Base-by-base conservation (phyloP, 2,797 vertebrate genomes). In the Hoplostethus mediterraneus region DNA sequence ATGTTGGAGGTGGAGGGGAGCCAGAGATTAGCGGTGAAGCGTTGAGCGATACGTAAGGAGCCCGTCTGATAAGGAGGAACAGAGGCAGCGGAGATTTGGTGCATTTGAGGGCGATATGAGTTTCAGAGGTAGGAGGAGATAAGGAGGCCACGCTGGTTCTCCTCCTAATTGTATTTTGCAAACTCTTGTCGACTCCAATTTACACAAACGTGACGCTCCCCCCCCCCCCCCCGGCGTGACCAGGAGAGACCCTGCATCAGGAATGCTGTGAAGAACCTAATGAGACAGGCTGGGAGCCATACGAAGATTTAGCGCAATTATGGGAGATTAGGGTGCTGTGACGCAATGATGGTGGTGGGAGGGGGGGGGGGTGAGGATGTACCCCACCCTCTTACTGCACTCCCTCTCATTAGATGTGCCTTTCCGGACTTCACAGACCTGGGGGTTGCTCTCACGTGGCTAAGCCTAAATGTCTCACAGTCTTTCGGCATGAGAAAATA, bases 211-310 rank as follows among this genome's bases (percentile, higher is more conserved):
- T 65, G 69, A 88, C 68, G 77, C 53, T 60, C 59, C 73, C 81
- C 73, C 57, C 28, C 53, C 58, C 59, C 73, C 81, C 73, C 57
- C 28, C 66, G 61, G 69, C n/a, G 6, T 71, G 84, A 81, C 88
- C 79, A 74, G 70, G 42, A 75, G 58, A 40, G 51, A 90, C 89
- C 88, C 90, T 91, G 92, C 85, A 89, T 91, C 79, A 81, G 77
- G 61, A 84, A 85, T 79, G 82, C 81, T 80, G 85, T 85, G 89
- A 91, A 90, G 87, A 81, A 77, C 81, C 90, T 92, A 94, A 93
- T 93, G 92, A 93, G 87, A 80, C 60, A n/a, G 84, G 64, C 71
- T 82, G 69, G 82, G 67, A 86, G 80, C 55, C 49, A 28, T 28
- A 28, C 28, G 2, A 68, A 67, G 75, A 79, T 65, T 79, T 31